These are phyloP conservation scores for Pyrrhura leucotis DNA, from an alignment of 2,797 vertebrate species.

Conservation along the genomic window DNA sequence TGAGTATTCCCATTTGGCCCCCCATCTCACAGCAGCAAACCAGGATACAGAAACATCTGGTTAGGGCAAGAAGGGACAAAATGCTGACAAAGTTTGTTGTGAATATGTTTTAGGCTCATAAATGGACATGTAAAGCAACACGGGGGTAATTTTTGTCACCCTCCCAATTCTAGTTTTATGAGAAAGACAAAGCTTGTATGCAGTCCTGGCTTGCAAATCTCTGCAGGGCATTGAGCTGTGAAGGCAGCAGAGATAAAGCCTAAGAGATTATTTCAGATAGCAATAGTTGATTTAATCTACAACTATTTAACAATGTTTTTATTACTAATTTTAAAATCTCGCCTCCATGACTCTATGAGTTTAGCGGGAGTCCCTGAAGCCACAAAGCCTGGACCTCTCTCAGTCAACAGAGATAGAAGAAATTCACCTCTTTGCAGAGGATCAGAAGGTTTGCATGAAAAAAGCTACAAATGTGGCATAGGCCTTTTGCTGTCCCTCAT, in stretches of 20 bases:
- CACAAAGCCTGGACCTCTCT: neutral
- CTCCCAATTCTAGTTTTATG: neutral
- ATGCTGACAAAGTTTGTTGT: neutral
- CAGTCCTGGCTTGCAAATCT: neutral
- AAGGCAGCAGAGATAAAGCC: neutral
- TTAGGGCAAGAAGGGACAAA: neutral
- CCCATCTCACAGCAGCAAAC: neutral
- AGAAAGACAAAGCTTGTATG: neutral
- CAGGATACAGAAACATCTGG: neutral
- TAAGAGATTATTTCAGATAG: neutral
- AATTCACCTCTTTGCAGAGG: neutral
- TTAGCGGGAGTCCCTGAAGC: neutral
- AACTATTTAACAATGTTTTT: neutral
- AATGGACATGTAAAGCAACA: neutral
- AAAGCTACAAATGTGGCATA: neutral
- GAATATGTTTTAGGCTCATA: neutral
- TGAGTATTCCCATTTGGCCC: neutral
- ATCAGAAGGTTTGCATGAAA: neutral
- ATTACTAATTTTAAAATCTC: neutral
- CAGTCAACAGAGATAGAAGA: neutral
- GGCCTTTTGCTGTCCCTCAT: neutral
- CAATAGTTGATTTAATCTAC: neutral
- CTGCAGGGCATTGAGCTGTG: neutral
- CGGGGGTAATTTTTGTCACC: neutral
- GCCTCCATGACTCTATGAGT: neutral